Base-by-base conservation (phyloP, 1,140 invertebrate species). In the Battus philenor region DNA sequence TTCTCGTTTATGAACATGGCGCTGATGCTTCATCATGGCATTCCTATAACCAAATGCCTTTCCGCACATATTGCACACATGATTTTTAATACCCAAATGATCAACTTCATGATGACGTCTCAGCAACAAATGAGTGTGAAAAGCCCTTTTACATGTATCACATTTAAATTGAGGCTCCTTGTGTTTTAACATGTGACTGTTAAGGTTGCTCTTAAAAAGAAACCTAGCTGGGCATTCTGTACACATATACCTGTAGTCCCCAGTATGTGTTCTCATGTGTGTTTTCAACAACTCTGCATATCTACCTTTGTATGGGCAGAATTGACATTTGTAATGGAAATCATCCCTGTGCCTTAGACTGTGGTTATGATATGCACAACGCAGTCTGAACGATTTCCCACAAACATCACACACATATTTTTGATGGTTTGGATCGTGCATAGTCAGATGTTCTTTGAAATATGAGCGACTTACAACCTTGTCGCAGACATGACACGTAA, bases 11-110 rank as follows among this genome's bases (percentile, higher is more conserved):
- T 88, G 87, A 0, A 82, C 81, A 63, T 74, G 57, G 11, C 76
- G 64, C 48, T 88, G 86, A 56, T 87, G 74, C 51, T 88, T 87
- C 62, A 87, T 77, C 60, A 87, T 86, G 44, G 86, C 70, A 55
- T 84, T 79, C 26, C 80, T 69, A 48, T 87, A 87, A 4, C 83
- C 84, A 62, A 88, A 89, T 1, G 85, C 80, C 52, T 87, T 87
- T 0, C 79, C 82, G 63, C 88, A 89, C 4, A 87, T 59, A 32
- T 72, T 69, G 50, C 88, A 89, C 2, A 86, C 67, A 69, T 88
- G 83, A 39, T 84, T 76, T 47, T 80, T 87, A 5, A 87, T 79
- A 6, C 87, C 87, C 12, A 81, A 70, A 64, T 89, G 88, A 33
- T 84, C 86, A 41, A 71, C 71, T 53, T 87, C 84, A 59, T 61